Percentiles rank a stretch among this genome's conserved stretches.
Evolutionary conservation across 1,140 invertebrate species (phyloP).

Genomic region (Drosophila elegans): DNA sequence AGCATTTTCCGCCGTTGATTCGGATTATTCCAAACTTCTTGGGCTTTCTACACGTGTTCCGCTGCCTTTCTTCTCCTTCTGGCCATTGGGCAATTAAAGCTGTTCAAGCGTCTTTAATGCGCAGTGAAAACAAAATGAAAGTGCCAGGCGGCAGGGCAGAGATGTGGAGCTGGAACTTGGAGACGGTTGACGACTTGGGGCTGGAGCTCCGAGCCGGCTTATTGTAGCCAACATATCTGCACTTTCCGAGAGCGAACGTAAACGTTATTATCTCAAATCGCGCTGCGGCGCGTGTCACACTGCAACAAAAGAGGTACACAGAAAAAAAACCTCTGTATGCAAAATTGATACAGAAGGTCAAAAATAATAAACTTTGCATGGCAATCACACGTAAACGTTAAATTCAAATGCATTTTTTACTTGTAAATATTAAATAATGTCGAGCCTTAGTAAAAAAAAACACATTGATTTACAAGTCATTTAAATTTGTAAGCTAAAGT

Average conservation of each 20-base stretch:
- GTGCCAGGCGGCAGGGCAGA: constrained; percentile 51
- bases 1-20: constrained; percentile 16
- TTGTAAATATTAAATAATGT: too few relatives aligned
- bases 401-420: too few relatives aligned
- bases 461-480: too few relatives aligned
- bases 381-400: too few relatives aligned
- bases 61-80: constrained; percentile 35
- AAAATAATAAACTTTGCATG: too few relatives aligned
- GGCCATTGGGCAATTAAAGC: constrained; percentile 76
- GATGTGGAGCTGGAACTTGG: constrained; percentile 41
- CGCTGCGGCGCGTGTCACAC: constrained; percentile 61
- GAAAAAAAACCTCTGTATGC: neutral
- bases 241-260: constrained; percentile 28
- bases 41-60: constrained; percentile 56
- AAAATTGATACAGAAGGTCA: too few relatives aligned
- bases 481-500: too few relatives aligned
- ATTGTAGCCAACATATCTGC: constrained; percentile 43
- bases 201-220: constrained; percentile 37
- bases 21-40: constrained; percentile 34
- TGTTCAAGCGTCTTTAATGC: constrained; percentile 79
- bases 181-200: constrained; percentile 15
- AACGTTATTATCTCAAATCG: constrained; percentile 64
- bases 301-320: constrained; percentile 8
- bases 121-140: constrained; percentile 80
- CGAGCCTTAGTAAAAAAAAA: too few relatives aligned